These are phyloP conservation scores for Brachylomia viminalis DNA, from an alignment of 2,888 invertebrate genomes.

Conservation along the genomic window DNA sequence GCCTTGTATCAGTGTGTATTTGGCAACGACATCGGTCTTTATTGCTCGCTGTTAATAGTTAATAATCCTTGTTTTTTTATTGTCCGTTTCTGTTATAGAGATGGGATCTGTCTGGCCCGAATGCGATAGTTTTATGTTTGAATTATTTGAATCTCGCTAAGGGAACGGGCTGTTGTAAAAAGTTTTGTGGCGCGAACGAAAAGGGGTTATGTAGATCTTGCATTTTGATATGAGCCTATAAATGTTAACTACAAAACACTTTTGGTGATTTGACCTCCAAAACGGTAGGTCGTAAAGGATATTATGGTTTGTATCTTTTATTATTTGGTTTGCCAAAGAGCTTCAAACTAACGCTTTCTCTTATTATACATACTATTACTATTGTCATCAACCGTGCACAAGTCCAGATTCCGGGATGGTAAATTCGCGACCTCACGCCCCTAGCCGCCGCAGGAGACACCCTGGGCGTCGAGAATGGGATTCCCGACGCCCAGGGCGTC, in stretches of 20 bases:
- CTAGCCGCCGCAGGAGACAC: too few relatives aligned
- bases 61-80: conserved; percentile 64
- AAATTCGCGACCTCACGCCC: too few relatives aligned
- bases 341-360: not conserved
- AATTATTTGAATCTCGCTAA: conserved; percentile 3
- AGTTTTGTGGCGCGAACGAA: conserved; percentile 1
- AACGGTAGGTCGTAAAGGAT: not conserved
- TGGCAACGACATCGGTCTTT: conserved; percentile 63
- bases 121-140: conserved; percentile 39
- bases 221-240: not conserved
- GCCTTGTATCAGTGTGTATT: conserved; percentile 65
- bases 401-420: not conserved
- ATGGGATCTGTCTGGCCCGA: conserved; percentile 20
- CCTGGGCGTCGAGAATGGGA: too few relatives aligned
- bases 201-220: not conserved
- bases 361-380: not conserved
- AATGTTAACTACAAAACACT: not conserved
- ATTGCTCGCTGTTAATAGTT: conserved; percentile 64
- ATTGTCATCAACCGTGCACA: too few relatives aligned
- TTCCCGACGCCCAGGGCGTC: too few relatives aligned
- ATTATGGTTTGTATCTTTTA: not conserved
- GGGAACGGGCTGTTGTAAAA: not conserved
- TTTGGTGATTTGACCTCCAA: not conserved
- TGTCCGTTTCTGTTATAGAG: conserved; percentile 42
- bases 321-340: not conserved